Evolutionary conservation across 2,113 vertebrate genomes (phyloP).

Genomic region (Onychostoma macrolepis): DNA sequence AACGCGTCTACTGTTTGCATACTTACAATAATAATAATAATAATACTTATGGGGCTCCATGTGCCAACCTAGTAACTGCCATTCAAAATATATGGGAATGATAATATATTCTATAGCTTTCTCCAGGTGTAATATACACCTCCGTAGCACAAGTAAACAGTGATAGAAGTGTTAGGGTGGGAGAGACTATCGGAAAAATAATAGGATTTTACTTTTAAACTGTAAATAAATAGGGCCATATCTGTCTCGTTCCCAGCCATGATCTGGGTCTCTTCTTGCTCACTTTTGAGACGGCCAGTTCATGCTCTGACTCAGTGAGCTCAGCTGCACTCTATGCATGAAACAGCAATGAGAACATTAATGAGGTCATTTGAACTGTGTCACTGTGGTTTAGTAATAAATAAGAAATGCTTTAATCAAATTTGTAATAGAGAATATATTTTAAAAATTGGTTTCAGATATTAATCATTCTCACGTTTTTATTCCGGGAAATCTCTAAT

Average conservation of each 20-base stretch:
- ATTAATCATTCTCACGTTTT: background rate
- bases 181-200: background rate
- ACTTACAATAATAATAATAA: no score
- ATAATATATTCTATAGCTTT: background rate
- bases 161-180: no score
- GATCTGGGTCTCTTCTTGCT: background rate
- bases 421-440: background rate
- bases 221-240: background rate
- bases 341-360: conserved; percentile 1
- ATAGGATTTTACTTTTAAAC: background rate
- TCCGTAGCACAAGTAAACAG: background rate
- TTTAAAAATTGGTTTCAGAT: background rate
- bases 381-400: background rate
- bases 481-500: background rate
- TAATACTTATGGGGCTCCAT: no score
- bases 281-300: background rate
- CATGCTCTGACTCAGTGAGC: background rate
- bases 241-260: background rate
- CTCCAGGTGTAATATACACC: background rate
- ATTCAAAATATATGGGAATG: no score
- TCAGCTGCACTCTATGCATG: background rate
- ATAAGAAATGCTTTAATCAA: background rate
- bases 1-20: no score
- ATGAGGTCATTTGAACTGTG: background rate
- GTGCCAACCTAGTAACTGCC: no score